Evolutionary conservation across 2,888 invertebrate species (phyloP).

Genomic region (Leucophenga montana): DNA sequence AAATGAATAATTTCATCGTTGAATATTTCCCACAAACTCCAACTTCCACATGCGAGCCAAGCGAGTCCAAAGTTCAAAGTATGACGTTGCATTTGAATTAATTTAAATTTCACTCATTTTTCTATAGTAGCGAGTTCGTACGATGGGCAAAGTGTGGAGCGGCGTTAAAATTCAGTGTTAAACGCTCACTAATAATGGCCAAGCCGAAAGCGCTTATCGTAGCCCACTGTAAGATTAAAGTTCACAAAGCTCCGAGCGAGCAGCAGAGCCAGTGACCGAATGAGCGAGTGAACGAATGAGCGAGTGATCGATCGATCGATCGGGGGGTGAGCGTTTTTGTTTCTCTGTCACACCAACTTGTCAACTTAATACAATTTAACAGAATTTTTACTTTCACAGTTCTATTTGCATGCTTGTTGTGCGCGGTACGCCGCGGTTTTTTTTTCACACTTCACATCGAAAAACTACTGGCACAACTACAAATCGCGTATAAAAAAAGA

Average conservation of each 20-base stretch:
- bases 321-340: background rate
- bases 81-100: background rate
- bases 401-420: conserved; percentile 37
- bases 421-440: conserved; percentile 32
- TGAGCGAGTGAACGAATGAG: background rate
- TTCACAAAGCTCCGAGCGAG: background rate
- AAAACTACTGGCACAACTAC: conserved; percentile 22
- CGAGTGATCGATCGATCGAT: no score
- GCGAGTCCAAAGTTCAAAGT: background rate
- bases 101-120: background rate
- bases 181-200: no score
- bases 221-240: conserved; percentile 10
- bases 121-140: background rate
- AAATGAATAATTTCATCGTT: no score
- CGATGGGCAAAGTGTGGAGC: background rate
- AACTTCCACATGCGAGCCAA: no score
- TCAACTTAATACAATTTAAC: no score
- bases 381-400: conserved; percentile 38
- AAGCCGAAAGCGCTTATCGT: background rate
- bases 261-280: no score
- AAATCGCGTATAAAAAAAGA: no score
- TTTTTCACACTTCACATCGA: conserved; percentile 1
- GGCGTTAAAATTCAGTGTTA: background rate
- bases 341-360: background rate
- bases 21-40: no score